Conservation (phyloP, 2,888 invertebrate genomes). For the Hartigia nigra region DNA sequence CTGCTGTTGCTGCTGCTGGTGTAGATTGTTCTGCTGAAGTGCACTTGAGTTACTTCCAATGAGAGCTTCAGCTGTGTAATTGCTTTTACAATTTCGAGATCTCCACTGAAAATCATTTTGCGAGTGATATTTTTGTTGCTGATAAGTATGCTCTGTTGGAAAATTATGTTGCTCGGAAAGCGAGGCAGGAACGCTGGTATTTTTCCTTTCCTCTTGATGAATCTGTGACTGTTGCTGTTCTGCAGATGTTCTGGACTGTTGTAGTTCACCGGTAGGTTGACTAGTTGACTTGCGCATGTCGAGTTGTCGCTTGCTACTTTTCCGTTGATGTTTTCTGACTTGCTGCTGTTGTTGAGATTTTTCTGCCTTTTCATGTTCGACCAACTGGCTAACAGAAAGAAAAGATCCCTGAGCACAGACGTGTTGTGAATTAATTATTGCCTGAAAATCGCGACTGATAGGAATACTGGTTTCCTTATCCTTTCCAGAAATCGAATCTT, state of each 20-base stretch:
- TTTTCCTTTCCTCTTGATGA: constrained; percentile 22
- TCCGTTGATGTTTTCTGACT: constrained; percentile 57
- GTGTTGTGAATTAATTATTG: constrained; percentile 60
- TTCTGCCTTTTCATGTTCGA: constrained; percentile 68
- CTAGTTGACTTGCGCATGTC: constrained; percentile 53
- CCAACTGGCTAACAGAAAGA: constrained; percentile 74
- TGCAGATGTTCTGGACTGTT: constrained; percentile 48
- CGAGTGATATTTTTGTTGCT: constrained; percentile 53
- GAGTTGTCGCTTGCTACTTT: constrained; percentile 59
- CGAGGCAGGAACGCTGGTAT: not conserved
- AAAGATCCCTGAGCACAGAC: constrained; percentile 66
- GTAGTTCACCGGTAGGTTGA: constrained; percentile 38
- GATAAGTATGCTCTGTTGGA: constrained; percentile 5
- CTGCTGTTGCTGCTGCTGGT: constrained; percentile 50
- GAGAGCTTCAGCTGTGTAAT: constrained; percentile 64
- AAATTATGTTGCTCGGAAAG: constrained; percentile 12
- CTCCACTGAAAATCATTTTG: constrained; percentile 60
- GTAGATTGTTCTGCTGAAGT: constrained; percentile 45
- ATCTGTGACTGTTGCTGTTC: constrained; percentile 46
- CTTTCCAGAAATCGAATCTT: constrained; percentile 45
- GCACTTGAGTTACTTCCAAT: constrained; percentile 55
- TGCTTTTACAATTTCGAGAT: constrained; percentile 62
- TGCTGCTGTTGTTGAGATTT: constrained; percentile 48
- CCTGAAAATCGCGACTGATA: constrained; percentile 51
- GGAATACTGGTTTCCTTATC: constrained; percentile 50